Percentiles rank a stretch among this genome's conserved stretches.
phyloP scores from a whole-genome alignment of 2,113 vertebrate species.

The Monopterus albus region DNA sequence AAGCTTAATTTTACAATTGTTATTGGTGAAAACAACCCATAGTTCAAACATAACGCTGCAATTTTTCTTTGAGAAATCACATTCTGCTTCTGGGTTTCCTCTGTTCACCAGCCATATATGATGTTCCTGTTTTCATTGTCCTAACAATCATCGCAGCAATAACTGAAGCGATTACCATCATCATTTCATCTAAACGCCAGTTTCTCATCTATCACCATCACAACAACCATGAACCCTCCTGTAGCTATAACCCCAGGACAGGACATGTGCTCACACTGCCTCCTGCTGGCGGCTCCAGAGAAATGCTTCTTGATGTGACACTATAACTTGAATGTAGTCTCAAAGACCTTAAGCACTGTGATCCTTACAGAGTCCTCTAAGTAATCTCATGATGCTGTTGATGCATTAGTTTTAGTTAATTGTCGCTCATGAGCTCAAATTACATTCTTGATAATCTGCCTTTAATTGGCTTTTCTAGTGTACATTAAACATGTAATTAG shows the following conservation, averaged over 20 bases:
- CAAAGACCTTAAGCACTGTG: constrained; percentile 26
- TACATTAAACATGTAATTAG: constrained; percentile 68
- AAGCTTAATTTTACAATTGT: not conserved
- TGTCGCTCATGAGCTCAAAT: constrained; percentile 54
- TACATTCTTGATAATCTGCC: constrained; percentile 60
- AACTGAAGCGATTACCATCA: constrained; percentile 1
- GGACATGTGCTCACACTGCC: constrained; percentile 25
- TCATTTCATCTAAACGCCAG: constrained; percentile 11
- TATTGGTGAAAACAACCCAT: not conserved
- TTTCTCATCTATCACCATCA: constrained; percentile 20
- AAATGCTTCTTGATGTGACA: constrained; percentile 5
- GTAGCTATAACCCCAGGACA: constrained; percentile 7
- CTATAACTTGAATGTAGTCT: not conserved
- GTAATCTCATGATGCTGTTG: constrained; percentile 37
- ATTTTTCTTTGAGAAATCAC: not conserved
- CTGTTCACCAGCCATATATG: not conserved
- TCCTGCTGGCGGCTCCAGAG: constrained; percentile 25
- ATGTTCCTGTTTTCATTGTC: not conserved
- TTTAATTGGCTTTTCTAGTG: constrained; percentile 68
- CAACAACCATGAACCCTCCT: constrained; percentile 44
- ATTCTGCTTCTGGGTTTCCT: not conserved
- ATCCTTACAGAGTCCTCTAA: constrained; percentile 36
- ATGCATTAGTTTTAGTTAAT: constrained; percentile 53
- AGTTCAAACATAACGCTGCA: no score
- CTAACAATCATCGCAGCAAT: not conserved